Evolutionary conservation across 2,797 vertebrate species (phyloP).

Genomic region (Lacerta viridis): DNA sequence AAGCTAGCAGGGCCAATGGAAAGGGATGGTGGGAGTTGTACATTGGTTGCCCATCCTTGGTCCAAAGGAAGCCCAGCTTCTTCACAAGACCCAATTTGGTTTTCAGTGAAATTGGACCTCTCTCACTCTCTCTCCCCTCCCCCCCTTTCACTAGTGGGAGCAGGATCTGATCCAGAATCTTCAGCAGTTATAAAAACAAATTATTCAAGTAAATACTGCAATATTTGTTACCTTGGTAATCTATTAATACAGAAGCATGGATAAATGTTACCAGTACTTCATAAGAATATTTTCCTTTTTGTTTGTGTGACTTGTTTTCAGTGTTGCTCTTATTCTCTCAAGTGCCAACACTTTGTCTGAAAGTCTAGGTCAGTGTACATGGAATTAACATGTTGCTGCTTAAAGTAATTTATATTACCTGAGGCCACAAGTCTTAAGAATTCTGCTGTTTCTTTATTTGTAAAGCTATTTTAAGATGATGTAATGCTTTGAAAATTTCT

Average conservation of each 20-base stretch:
- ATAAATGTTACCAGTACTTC: background rate
- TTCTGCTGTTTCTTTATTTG: conserved; percentile 53
- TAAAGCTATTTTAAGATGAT: conserved; percentile 42
- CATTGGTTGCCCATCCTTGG: too few relatives aligned
- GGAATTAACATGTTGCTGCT: conserved; percentile 39
- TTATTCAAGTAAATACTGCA: background rate
- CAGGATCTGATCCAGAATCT: background rate
- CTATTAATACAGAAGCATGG: conserved; percentile 9
- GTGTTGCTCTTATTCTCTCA: conserved; percentile 59
- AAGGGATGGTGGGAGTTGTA: too few relatives aligned
- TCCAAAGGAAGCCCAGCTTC: background rate
- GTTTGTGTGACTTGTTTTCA: conserved; percentile 46
- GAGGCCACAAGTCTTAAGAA: conserved; percentile 58
- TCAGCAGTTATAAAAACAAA: background rate
- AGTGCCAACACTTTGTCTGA: conserved; percentile 56
- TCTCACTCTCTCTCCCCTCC: background rate
- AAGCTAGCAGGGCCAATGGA: too few relatives aligned
- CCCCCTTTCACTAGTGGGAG: background rate
- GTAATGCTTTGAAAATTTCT: conserved; percentile 24
- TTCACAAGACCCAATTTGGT: background rate
- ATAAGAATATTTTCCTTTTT: conserved; percentile 38
- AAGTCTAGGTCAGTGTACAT: conserved; percentile 31
- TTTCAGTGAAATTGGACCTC: background rate
- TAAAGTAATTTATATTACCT: conserved; percentile 43
- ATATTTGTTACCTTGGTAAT: background rate